Percentiles rank a stretch among this genome's conserved stretches.
These are phyloP conservation scores for Ictidomys tridecemlineatus DNA, from an alignment of 2,113 vertebrate genomes.

Conservation along the genomic window DNA sequence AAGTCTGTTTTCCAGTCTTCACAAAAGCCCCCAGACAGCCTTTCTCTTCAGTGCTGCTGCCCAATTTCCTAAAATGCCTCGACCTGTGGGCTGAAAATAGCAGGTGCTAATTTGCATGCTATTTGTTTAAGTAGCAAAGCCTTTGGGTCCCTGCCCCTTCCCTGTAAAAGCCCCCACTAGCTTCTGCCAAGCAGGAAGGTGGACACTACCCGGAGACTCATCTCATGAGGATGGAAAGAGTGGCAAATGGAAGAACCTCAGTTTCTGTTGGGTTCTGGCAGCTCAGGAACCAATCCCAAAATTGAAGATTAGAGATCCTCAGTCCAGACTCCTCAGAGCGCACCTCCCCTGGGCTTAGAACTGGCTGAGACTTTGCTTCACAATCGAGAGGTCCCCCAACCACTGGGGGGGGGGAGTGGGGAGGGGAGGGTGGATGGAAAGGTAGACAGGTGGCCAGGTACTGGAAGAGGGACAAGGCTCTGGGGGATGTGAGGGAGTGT, in stretches of 20 bases:
- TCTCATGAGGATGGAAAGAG: not conserved
- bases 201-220: no score
- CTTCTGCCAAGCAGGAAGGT: not conserved
- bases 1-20: not conserved
- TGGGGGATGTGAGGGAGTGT: not conserved
- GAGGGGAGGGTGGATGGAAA: fast-evolving
- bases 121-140: not conserved
- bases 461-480: not conserved
- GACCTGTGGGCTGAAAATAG: constrained; percentile 13
- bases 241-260: not conserved
- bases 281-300: not conserved
- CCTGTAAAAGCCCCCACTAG: not conserved
- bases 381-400: not conserved
- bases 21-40: constrained; percentile 14
- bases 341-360: not conserved
- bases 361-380: not conserved
- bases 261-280: not conserved
- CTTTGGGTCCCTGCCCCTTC: not conserved
- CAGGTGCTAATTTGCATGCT: constrained; percentile 43
- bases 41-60: not conserved
- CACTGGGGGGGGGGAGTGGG: fast-evolving
- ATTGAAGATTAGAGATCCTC: not conserved
- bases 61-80: constrained; percentile 36
- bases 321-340: not conserved
- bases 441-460: not conserved